phyloP scores from a whole-genome alignment of 2,888 invertebrate genomes.

The Stenotaenia linearis region DNA sequence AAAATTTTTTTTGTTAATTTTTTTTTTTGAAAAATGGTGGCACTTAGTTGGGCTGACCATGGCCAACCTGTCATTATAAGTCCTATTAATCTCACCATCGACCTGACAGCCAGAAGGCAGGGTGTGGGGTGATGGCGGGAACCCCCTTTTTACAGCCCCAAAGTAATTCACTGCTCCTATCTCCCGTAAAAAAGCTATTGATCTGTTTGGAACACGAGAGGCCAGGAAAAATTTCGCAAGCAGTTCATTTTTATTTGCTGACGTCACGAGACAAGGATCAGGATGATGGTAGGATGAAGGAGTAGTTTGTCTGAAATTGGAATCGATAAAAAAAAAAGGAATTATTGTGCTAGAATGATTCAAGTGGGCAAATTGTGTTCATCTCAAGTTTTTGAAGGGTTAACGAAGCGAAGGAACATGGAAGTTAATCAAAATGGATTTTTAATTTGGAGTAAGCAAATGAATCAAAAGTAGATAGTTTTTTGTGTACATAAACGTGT shows the following conservation, averaged over 20 bases:
- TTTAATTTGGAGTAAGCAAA: conserved; percentile 20
- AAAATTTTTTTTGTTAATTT: neutral
- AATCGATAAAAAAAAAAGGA: conserved; percentile 24
- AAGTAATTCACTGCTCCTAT: conserved; percentile 26
- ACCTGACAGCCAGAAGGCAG: conserved; percentile 26
- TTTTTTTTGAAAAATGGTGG: neutral
- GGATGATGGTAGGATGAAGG: conserved; percentile 24
- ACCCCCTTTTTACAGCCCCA: conserved; percentile 26
- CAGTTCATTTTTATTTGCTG: conserved; percentile 26
- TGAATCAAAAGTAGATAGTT: conserved; percentile 21
- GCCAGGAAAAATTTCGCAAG: conserved; percentile 26
- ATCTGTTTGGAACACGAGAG: conserved; percentile 26
- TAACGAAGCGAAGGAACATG: conserved; percentile 26
- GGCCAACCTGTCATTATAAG: conserved; percentile 26
- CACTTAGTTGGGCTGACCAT: conserved; percentile 26
- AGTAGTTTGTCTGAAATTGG: conserved; percentile 26
- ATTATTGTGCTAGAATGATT: conserved; percentile 26
- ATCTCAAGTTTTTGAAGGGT: conserved; percentile 17
- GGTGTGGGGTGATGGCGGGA: conserved; percentile 26
- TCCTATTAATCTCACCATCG: conserved; percentile 26
- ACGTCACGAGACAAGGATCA: conserved; percentile 26
- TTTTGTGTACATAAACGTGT: conserved; percentile 10
- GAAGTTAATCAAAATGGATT: conserved; percentile 26
- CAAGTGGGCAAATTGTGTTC: conserved; percentile 26
- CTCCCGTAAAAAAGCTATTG: conserved; percentile 26